Evolutionary conservation across 2,797 vertebrate species (phyloP).

Genomic region (Siniperca scherzeri): DNA sequence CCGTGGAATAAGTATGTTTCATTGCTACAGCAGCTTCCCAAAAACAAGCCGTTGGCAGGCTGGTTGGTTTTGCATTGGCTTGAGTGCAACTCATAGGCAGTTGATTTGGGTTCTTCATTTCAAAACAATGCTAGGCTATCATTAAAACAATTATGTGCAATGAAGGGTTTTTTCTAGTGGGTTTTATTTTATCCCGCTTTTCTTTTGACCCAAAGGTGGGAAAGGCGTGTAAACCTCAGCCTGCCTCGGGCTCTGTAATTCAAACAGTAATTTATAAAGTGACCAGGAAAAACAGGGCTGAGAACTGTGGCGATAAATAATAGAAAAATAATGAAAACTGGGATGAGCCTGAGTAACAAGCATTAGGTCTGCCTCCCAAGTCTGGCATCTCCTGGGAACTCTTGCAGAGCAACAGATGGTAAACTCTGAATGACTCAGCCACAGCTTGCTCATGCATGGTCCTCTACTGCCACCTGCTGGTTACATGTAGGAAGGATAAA

Average conservation of each 20-base stretch:
- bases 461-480: slow-evolving; percentile 83
- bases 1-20: not conserved
- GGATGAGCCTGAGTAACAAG: slow-evolving; percentile 58
- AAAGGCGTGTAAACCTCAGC: slow-evolving; percentile 32
- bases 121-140: slow-evolving; percentile 43
- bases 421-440: slow-evolving; percentile 75
- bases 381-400: slow-evolving; percentile 71
- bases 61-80: not conserved
- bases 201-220: slow-evolving; percentile 29
- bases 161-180: slow-evolving; percentile 15
- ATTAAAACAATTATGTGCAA: slow-evolving; percentile 49
- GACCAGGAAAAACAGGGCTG: slow-evolving; percentile 32
- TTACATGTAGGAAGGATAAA: rapidly evolving
- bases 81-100: slow-evolving; percentile 24
- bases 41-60: not conserved
- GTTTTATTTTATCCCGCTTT: slow-evolving; percentile 42
- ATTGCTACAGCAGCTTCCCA: not conserved
- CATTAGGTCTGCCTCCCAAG: slow-evolving; percentile 71
- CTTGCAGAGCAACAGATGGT: slow-evolving; percentile 81
- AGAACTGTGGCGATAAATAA: slow-evolving; percentile 44
- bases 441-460: slow-evolving; percentile 36
- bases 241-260: slow-evolving; percentile 27
- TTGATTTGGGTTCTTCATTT: slow-evolving; percentile 43
- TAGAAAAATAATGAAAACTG: slow-evolving; percentile 54
- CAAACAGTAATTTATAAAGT: slow-evolving; percentile 49